Evolutionary conservation across 1,140 invertebrate species (phyloP).

Genomic region (Eurosta solidaginis): DNA sequence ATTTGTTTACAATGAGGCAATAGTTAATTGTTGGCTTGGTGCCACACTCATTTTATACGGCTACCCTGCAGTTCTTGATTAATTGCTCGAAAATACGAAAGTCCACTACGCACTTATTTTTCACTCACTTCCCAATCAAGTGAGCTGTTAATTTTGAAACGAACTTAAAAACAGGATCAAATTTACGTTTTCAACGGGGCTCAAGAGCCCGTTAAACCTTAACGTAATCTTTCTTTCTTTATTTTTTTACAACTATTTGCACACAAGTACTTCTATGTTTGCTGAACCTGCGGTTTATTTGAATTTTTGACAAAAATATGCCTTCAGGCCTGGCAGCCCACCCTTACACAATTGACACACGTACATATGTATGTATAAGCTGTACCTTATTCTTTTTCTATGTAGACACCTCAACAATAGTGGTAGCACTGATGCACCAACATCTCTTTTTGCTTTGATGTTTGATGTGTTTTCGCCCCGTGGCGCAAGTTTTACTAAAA

Average conservation of each 20-base stretch:
- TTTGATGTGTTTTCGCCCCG: not conserved
- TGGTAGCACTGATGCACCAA: not conserved
- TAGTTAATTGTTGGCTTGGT: no score
- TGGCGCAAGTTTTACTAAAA: not conserved
- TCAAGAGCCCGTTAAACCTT: not conserved
- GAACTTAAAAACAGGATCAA: not conserved
- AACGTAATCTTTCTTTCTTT: not conserved
- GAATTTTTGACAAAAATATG: conserved; percentile 30
- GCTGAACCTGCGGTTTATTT: conserved; percentile 21
- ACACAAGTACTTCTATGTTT: not conserved
- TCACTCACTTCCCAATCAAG: no score
- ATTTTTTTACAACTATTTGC: not conserved
- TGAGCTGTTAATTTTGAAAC: no score
- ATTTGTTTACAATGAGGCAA: no score
- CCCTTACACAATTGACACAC: no score
- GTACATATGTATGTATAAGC: no score
- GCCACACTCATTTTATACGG: no score
- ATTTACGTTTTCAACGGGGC: not conserved
- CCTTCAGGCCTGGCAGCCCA: conserved; percentile 1
- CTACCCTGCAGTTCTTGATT: no score
- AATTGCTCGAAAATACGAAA: no score
- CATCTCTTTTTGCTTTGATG: not conserved
- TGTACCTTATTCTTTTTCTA: not conserved
- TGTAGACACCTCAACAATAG: not conserved
- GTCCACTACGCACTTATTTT: no score